A percentile compares a stretch with the other conserved stretches of the same genome.
Conservation (phyloP, 2,113 vertebrate genomes). For the Semnornis frantzii region DNA sequence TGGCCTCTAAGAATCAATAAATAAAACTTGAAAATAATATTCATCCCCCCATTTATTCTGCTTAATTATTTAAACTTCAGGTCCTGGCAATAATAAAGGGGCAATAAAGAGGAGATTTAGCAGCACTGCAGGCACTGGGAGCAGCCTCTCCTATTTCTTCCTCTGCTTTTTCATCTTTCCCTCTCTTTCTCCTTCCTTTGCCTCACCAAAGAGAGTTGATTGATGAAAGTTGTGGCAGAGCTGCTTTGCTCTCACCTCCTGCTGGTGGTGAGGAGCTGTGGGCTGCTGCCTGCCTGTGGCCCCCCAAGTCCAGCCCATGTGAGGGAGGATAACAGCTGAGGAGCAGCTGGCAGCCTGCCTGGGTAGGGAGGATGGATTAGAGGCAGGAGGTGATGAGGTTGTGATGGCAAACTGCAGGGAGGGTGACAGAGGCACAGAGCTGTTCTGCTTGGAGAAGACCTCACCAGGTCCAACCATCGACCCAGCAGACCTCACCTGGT, state of each 20-base stretch:
- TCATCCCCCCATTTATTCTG: slow-evolving; percentile 19
- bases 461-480: no score
- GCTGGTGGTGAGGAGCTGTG: slow-evolving; percentile 41
- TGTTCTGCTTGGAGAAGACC: no score
- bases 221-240: slow-evolving; percentile 60
- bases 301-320: background rate
- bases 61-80: slow-evolving; percentile 64
- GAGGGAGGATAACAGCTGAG: background rate
- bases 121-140: slow-evolving; percentile 13
- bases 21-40: background rate
- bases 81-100: slow-evolving; percentile 38
- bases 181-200: background rate
- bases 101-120: slow-evolving; percentile 57
- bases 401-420: background rate
- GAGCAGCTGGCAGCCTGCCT: background rate
- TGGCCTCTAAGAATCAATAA: background rate
- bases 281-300: background rate
- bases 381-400: background rate
- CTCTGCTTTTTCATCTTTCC: background rate
- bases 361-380: background rate
- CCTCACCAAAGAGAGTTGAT: slow-evolving; percentile 55
- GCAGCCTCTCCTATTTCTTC: slow-evolving; percentile 27
- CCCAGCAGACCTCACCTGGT: background rate
- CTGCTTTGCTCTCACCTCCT: slow-evolving; percentile 4
- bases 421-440: background rate